Base-by-base conservation (phyloP, 2,113 vertebrate species). In the Siniperca chuatsi region DNA sequence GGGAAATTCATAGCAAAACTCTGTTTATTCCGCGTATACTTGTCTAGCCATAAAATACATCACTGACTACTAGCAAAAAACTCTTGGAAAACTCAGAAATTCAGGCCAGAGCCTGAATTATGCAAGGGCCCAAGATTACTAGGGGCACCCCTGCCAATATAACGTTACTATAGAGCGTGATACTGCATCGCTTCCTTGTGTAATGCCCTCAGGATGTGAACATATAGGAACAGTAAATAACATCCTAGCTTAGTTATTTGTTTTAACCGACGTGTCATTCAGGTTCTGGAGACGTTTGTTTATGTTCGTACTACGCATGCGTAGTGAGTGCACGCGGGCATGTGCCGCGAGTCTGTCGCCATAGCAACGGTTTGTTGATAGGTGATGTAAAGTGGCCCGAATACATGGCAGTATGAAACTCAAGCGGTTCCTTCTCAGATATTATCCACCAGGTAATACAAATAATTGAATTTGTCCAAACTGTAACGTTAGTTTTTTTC, bases 371-470 rank as follows among this genome's bases (percentile, higher is more conserved):
- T 72, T 33, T 89, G 90, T 93, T 83, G 25, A 68, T 4, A 1
- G 5, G 4, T 8, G 29, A 48, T 6, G 44, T 64, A 11, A 20
- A 15, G 4, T 7, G 4, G 3, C 6, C 6, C 52, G 5, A 11
- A 10, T 6, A 16, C 3, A 21, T 8, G 12, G 50, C 23, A 87
- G 66, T 55, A 98, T 98, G 97, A 96, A 91, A 87, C 96, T 98
- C 54, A 97, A 95, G 88, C 93, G 97, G 74, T 95, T 99, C 68
- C 91, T 97, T 68, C 95, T 99, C 6, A 95, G 98, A 44, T 99
- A 98, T 93, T 99, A 97, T 83, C 98, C 98, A 1, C 98, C 98
- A 95, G 98, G 98, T 99, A 96, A 92, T 20, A 46, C 20, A 55
- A 16, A 42, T 42, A 0, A 12, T 21, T 37, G 16, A 21, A 13